These are phyloP conservation scores for Tachuris rubrigastra DNA, from an alignment of 2,113 vertebrate species.

Conservation along the genomic window DNA sequence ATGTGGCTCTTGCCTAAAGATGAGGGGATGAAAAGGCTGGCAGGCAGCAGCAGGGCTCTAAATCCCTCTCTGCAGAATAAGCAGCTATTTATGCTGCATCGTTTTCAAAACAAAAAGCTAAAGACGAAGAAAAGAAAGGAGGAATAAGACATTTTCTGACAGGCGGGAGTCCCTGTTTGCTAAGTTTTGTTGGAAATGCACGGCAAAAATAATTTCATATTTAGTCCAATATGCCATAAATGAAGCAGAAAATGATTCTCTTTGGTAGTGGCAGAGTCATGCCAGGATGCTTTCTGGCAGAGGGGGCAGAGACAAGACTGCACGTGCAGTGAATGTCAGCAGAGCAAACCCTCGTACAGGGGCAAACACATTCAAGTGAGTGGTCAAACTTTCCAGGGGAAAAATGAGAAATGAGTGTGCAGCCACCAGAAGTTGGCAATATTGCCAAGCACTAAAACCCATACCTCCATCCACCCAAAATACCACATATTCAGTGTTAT, in stretches of 20 bases:
- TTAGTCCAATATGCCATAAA: conserved; percentile 38
- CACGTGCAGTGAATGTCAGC: not conserved
- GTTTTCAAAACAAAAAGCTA: not conserved
- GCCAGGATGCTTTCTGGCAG: not conserved
- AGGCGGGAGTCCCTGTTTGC: not conserved
- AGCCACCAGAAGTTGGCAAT: not conserved
- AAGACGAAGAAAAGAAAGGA: not conserved
- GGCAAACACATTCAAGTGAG: not conserved
- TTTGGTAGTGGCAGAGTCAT: not conserved
- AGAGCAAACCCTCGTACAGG: not conserved
- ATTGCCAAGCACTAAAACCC: not conserved
- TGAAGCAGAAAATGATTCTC: conserved; percentile 39
- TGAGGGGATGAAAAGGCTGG: not conserved
- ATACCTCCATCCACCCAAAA: not conserved
- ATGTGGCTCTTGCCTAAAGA: not conserved
- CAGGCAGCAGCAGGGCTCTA: not conserved
- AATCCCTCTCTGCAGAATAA: conserved; percentile 6
- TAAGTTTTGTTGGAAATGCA: not conserved
- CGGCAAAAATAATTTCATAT: not conserved
- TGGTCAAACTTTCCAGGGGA: not conserved
- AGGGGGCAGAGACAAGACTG: not conserved
- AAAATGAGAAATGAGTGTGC: not conserved
- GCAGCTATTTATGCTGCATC: not conserved
- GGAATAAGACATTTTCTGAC: conserved; percentile 18
- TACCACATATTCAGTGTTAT: not conserved